Evolutionary conservation across 2,888 invertebrate species (phyloP), one percentile per base, ranked within the genome.

Genomic region (Calliphora vomitoria): DNA sequence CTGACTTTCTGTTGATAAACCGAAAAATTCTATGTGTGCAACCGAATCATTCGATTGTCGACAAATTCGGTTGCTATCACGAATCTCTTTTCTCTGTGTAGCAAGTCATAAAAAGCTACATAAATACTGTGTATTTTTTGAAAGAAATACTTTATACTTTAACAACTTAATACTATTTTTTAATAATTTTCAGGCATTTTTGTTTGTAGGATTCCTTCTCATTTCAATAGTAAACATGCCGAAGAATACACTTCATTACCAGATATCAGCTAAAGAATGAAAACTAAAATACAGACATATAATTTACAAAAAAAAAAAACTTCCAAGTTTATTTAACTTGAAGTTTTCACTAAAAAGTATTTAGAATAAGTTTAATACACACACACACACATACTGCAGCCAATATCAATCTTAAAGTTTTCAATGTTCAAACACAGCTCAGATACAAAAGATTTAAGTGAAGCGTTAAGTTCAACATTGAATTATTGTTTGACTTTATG

Each of bases 241-340:
- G 50, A 47, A 58, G 20, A 78, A 66, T 79, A 60, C 25, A 60
- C 60, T 84, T 79, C 72, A 72, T 74, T 79, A 68, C 50, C 79
- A 84, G 84, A 79, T 72, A 74, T 79, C 74, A 74, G 79, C 58
- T 35, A 11, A 78, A 55, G 11, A 74, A 50, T 35, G 18, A 38
- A 62, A 79, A 60, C 0, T 25, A 31, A 44, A 47, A 13, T 31
- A 68, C 15, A 81, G 62, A 81, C 62, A 53, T 4, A 53, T 4
- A 4, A 44, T 11, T 64, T 20, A 2, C 53, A 20, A 50, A 31
- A 74, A 60, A n/a, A 44, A 25, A 20, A 78, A 55, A 82, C 31
- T 82, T 66, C 35, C 68, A 81, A 75, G 80, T 85, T 81, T 81
- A 66, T 66, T 81, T 76, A 64, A 71, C 38, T 31, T 41, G 10